Conservation (phyloP, 2,888 invertebrate species). For the Crepidodera aurea region DNA sequence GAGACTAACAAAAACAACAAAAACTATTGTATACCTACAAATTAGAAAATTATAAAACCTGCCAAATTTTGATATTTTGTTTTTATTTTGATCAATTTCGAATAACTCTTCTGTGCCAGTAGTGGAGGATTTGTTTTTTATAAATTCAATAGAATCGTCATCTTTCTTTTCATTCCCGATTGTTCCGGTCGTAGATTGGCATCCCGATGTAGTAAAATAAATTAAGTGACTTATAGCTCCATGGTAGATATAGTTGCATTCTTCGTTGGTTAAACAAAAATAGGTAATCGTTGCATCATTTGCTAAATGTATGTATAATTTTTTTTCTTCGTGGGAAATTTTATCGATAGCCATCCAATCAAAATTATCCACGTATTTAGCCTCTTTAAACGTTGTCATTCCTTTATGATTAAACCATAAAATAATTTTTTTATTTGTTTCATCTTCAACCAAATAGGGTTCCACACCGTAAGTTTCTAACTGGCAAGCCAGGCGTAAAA, state of each 20-base stretch:
- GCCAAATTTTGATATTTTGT: neutral
- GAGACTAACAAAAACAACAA: neutral
- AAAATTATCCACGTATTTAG: constrained; percentile 26
- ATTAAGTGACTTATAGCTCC: constrained; percentile 38
- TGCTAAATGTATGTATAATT: constrained; percentile 30
- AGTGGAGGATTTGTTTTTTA: neutral
- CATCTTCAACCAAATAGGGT: constrained; percentile 38
- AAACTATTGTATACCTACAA: neutral
- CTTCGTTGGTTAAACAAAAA: constrained; percentile 37
- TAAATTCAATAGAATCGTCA: neutral
- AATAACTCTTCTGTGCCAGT: neutral
- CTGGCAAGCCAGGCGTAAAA: constrained; percentile 44
- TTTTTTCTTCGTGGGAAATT: constrained; percentile 32
- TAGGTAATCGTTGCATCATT: constrained; percentile 30
- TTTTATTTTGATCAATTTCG: neutral
- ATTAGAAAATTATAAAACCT: neutral
- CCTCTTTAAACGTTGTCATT: constrained; percentile 32
- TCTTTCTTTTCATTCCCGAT: constrained; percentile 26
- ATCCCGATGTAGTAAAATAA: constrained; percentile 37
- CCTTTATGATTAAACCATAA: constrained; percentile 44
- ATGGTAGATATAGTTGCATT: constrained; percentile 42
- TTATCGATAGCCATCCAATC: constrained; percentile 37
- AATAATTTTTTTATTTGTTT: constrained; percentile 30
- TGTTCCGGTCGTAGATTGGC: constrained; percentile 30
- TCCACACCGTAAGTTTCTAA: constrained; percentile 45